Conservation (phyloP, 2,888 invertebrate genomes). For the Cheiracanthium punctorium region DNA sequence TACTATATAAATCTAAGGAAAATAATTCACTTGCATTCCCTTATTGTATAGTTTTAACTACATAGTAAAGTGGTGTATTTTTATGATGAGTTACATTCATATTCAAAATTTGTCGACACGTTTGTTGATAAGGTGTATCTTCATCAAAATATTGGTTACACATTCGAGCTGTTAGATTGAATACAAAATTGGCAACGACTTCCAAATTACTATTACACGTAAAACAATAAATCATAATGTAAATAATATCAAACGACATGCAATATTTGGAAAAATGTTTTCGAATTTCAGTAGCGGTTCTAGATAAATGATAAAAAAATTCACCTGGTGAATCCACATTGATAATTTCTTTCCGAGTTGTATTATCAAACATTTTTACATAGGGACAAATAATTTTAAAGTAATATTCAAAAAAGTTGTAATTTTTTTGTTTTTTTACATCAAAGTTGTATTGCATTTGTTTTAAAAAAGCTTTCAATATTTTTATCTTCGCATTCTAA, state of each 20-base stretch:
- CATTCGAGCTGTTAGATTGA: conserved; percentile 23
- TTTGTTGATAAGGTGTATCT: not conserved
- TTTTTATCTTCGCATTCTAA: conserved; percentile 10
- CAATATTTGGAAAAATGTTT: conserved; percentile 18
- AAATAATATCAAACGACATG: conserved; percentile 23
- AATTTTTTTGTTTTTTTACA: not conserved
- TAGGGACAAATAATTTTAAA: no score
- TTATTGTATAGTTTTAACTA: not conserved
- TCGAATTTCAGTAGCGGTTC: conserved; percentile 24
- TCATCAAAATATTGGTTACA: conserved; percentile 29
- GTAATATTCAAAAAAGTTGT: no score
- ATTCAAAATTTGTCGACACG: not conserved
- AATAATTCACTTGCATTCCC: not conserved
- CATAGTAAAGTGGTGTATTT: conserved; percentile 21
- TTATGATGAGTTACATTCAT: conserved; percentile 11
- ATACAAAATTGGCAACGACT: conserved; percentile 18
- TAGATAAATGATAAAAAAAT: conserved; percentile 8
- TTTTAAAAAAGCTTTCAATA: not conserved
- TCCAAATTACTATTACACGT: not conserved
- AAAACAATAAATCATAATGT: conserved; percentile 41
- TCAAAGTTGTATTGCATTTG: conserved; percentile 19
- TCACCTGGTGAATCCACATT: not conserved
- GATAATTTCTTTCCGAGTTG: not conserved
- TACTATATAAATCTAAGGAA: conserved; percentile 20
- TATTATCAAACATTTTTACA: not conserved